A percentile compares a stretch with the other conserved stretches of the same genome.
Evolutionary conservation across 1,140 invertebrate species (phyloP).

Genomic region (Apocrypta bakeri): DNA sequence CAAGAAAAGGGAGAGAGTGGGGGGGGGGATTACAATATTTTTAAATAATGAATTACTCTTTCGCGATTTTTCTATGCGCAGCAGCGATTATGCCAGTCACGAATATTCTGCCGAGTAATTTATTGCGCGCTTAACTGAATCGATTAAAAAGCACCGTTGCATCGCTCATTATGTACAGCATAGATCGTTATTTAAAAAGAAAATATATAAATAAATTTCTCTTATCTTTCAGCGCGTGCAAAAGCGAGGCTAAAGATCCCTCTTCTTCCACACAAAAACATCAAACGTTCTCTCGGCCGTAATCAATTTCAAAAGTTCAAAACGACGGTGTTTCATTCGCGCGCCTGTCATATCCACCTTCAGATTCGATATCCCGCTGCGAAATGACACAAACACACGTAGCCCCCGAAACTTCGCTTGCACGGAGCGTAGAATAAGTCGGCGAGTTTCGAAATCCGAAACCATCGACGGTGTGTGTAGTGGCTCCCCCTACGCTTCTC

Average conservation of each 20-base stretch:
- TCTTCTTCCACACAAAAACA: not conserved
- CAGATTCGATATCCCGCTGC: not conserved
- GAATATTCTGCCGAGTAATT: not conserved
- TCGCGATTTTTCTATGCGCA: not conserved
- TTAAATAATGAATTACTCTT: slow-evolving; percentile 31
- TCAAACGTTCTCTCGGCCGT: not conserved
- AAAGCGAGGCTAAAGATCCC: too few relatives aligned
- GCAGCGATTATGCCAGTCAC: not conserved
- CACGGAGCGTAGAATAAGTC: not conserved
- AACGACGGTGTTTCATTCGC: not conserved
- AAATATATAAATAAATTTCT: too few relatives aligned
- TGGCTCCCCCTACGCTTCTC: not conserved
- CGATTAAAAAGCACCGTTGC: too few relatives aligned
- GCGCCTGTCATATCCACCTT: not conserved
- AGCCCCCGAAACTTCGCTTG: not conserved
- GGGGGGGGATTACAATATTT: not conserved
- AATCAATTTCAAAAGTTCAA: not conserved
- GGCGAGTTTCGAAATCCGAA: slow-evolving; percentile 1
- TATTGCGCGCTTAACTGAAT: not conserved
- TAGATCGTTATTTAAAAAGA: too few relatives aligned
- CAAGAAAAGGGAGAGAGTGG: too few relatives aligned
- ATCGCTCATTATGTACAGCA: too few relatives aligned
- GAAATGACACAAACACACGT: not conserved
- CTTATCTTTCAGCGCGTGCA: too few relatives aligned
- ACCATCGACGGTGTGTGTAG: not conserved